Conservation (phyloP, 2,797 vertebrate species). For the Oceanodroma leucorhoa region DNA sequence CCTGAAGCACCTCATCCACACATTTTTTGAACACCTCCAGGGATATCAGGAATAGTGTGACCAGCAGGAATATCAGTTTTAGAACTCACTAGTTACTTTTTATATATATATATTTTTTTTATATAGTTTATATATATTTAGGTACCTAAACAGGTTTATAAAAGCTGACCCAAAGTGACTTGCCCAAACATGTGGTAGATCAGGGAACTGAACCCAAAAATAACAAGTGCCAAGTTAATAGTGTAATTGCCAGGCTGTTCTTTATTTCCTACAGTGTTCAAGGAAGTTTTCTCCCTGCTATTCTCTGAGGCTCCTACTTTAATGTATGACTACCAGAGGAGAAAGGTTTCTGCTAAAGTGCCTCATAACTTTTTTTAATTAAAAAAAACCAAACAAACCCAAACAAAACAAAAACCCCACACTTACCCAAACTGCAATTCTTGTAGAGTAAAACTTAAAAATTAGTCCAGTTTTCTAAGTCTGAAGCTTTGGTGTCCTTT, state of each 20-base stretch:
- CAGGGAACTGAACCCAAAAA: neutral
- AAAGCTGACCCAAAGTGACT: neutral
- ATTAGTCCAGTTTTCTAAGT: neutral
- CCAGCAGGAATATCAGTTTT: no score
- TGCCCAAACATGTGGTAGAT: neutral
- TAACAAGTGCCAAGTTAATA: neutral
- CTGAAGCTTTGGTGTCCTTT: neutral
- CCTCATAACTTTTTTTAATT: neutral
- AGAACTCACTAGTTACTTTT: neutral
- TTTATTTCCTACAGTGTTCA: neutral
- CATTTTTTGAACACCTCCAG: no score
- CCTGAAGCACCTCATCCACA: no score
- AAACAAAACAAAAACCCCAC: neutral
- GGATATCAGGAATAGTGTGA: no score
- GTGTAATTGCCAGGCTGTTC: neutral
- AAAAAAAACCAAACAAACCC: neutral
- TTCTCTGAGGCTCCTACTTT: neutral
- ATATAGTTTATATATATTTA: neutral
- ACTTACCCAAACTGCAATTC: neutral
- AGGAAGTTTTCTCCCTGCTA: neutral
- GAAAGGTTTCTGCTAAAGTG: neutral
- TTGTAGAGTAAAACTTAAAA: neutral
- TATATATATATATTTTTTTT: no score
- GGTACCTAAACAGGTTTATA: neutral
- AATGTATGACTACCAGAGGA: neutral